These are phyloP conservation scores for Aphyosemion australe DNA, from an alignment of 2,113 vertebrate species.

Conservation along the genomic window DNA sequence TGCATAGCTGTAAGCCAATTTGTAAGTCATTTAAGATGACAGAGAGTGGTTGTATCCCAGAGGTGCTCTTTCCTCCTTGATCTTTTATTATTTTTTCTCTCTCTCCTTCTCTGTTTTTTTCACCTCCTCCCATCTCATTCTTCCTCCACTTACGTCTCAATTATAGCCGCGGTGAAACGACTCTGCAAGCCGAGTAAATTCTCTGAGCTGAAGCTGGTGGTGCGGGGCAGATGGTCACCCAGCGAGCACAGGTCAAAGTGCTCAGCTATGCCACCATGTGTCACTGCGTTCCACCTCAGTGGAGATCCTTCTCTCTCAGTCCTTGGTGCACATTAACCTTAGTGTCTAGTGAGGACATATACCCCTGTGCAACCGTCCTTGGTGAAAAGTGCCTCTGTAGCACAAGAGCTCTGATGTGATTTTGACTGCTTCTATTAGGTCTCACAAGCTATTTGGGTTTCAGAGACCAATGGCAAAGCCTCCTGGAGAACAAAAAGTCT, in stretches of 20 bases:
- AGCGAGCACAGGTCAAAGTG: constrained; percentile 30
- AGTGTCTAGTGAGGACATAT: constrained; percentile 9
- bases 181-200: constrained; percentile 9
- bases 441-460: constrained; percentile 24
- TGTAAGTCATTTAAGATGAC: constrained; percentile 79
- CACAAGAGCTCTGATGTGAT: constrained; percentile 1
- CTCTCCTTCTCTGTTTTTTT: constrained; percentile 11
- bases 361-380: constrained; percentile 7
- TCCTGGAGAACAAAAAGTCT: constrained; percentile 49
- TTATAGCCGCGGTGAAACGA: constrained; percentile 50
- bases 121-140: constrained; percentile 37
- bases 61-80: constrained; percentile 65
- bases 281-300: constrained; percentile 15
- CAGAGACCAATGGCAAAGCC: constrained; percentile 24
- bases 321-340: constrained; percentile 20
- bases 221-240: constrained; percentile 44
- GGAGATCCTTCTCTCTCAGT: constrained; percentile 24
- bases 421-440: constrained; percentile 31
- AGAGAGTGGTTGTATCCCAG: constrained; percentile 72
- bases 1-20: constrained; percentile 72
- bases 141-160: constrained; percentile 46
- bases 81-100: constrained; percentile 32
- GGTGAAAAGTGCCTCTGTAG: constrained; percentile 17
- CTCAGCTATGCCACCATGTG: constrained; percentile 22
- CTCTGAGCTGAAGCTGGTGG: constrained; percentile 7